Evolutionary conservation across 2,113 vertebrate species (phyloP).

Genomic region (Actenoides lindsayi): DNA sequence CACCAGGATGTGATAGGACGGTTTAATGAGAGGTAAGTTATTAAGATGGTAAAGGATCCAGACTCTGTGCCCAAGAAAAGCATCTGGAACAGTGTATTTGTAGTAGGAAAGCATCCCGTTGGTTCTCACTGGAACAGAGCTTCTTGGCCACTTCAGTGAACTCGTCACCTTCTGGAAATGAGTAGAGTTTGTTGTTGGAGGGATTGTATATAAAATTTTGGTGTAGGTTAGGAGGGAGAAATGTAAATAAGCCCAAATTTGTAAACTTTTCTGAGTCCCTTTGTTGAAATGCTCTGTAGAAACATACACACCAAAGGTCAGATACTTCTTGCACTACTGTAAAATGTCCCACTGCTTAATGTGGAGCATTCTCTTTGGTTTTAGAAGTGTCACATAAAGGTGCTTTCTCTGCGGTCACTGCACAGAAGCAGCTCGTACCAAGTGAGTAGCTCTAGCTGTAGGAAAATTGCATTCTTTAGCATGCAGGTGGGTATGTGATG

Average conservation of each 20-base stretch:
- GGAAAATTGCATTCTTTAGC: not conserved
- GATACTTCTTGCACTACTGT: not conserved
- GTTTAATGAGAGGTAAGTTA: constrained; percentile 91
- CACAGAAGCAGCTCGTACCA: not conserved
- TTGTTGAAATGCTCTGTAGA: not conserved
- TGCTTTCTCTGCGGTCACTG: not conserved
- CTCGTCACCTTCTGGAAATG: not conserved
- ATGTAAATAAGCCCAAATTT: not conserved
- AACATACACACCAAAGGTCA: not conserved
- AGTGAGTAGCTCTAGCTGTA: not conserved
- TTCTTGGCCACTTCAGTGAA: not conserved
- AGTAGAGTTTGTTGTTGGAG: not conserved
- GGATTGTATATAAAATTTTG: not conserved
- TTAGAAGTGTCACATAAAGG: not conserved
- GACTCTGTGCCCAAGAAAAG: not conserved
- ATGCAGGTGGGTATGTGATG: not conserved
- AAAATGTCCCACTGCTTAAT: not conserved
- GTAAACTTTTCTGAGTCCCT: not conserved
- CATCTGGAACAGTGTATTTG: rapidly evolving
- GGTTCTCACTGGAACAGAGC: not conserved
- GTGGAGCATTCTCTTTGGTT: not conserved
- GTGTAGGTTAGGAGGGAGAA: not conserved
- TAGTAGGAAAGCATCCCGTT: not conserved
- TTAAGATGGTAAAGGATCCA: not conserved
- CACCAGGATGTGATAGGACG: constrained; percentile 96